Conservation (phyloP, 2,888 invertebrate species). For the Argyresthia goedartella region DNA sequence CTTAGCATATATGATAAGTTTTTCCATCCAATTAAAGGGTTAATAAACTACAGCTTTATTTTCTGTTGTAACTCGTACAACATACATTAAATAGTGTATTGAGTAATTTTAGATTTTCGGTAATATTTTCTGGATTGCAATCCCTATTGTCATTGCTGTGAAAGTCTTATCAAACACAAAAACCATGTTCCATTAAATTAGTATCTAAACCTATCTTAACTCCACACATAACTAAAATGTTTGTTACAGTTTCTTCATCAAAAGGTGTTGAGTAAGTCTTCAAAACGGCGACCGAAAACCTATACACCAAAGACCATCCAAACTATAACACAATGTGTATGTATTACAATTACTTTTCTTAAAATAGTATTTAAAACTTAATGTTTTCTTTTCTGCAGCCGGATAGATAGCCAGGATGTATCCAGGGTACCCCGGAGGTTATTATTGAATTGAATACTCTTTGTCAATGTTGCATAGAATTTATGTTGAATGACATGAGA, state of each 20-base stretch:
- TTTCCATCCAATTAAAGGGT: too few species aligned
- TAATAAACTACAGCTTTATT: too few species aligned
- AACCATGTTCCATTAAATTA: too few species aligned
- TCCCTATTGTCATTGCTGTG: too few species aligned
- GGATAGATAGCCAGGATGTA: slow-evolving; percentile 39
- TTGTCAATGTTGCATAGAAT: slow-evolving; percentile 11
- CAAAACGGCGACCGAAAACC: slow-evolving; percentile 43
- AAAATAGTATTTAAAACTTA: slow-evolving; percentile 18
- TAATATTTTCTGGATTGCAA: too few species aligned
- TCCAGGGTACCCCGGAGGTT: slow-evolving; percentile 63
- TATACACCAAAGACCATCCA: slow-evolving; percentile 46
- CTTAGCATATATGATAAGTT: too few species aligned
- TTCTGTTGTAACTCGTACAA: too few species aligned
- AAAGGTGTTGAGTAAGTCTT: slow-evolving; percentile 26
- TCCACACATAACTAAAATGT: slow-evolving; percentile 4
- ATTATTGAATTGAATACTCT: slow-evolving; percentile 16
- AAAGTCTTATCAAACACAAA: too few species aligned
- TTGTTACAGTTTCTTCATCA: slow-evolving; percentile 26
- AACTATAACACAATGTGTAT: slow-evolving; percentile 69
- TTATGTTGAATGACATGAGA: too few species aligned
- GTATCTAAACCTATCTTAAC: slow-evolving; percentile 3
- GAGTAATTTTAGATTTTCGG: too few species aligned
- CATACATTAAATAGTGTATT: too few species aligned
- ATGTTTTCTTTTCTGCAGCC: slow-evolving; percentile 35
- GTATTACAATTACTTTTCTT: slow-evolving; percentile 26